A percentile compares a stretch with the other conserved stretches of the same genome.
phyloP scores from a whole-genome alignment of 1,140 invertebrate species.

The Pantala flavescens region DNA sequence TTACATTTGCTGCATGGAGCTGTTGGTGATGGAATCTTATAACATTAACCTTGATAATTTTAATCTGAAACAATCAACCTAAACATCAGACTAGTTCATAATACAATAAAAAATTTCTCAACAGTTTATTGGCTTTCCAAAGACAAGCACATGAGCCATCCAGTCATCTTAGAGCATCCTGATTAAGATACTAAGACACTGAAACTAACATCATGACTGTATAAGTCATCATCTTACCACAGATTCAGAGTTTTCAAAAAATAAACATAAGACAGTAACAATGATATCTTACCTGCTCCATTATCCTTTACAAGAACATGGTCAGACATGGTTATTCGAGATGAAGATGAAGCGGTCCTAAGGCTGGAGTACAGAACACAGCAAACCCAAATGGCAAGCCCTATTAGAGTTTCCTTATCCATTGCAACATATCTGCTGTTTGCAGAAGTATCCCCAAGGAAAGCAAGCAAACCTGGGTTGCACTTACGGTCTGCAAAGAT shows the following conservation, averaged over 20 bases:
- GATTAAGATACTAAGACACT: too few species aligned
- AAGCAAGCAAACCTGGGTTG: constrained; percentile 56
- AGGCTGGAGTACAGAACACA: constrained; percentile 93
- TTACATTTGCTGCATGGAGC: too few species aligned
- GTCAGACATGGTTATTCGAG: constrained; percentile 64
- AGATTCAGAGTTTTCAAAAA: not conserved
- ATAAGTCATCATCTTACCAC: too few species aligned
- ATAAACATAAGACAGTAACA: not conserved
- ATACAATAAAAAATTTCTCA: too few species aligned
- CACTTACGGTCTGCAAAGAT: constrained; percentile 53
- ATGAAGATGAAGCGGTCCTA: constrained; percentile 66
- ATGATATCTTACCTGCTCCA: constrained; percentile 40
- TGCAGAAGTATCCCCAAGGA: constrained; percentile 29
- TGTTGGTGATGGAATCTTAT: too few species aligned
- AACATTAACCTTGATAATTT: too few species aligned
- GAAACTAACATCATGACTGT: too few species aligned
- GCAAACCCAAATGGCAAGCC: constrained; percentile 84
- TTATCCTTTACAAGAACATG: constrained; percentile 63
- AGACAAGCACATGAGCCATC: too few species aligned
- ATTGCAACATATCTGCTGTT: constrained; percentile 36
- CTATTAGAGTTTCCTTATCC: constrained; percentile 80
- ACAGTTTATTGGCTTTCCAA: too few species aligned
- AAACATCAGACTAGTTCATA: too few species aligned
- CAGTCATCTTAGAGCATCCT: too few species aligned
- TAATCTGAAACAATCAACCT: too few species aligned